Conservation (phyloP, 2,888 invertebrate genomes). For the Melanostoma scalare region DNA sequence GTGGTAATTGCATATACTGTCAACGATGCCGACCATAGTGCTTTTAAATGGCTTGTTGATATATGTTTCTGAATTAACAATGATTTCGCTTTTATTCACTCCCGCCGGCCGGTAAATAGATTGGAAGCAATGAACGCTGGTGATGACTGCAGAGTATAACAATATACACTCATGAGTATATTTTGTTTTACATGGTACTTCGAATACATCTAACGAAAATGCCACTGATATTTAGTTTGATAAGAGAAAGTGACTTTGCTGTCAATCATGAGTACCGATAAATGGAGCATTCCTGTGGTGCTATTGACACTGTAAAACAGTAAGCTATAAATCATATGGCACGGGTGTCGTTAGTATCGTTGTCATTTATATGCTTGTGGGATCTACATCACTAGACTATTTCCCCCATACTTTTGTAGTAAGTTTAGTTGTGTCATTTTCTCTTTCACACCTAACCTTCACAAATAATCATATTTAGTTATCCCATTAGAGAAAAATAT, state of each 20-base stretch:
- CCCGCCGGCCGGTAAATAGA: constrained; percentile 25
- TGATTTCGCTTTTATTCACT: constrained; percentile 29
- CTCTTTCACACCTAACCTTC: too few relatives aligned
- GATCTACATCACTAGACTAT: too few relatives aligned
- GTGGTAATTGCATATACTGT: constrained; percentile 27
- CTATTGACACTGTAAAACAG: constrained; percentile 60
- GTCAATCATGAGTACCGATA: constrained; percentile 56
- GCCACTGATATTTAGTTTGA: constrained; percentile 33
- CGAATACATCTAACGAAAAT: constrained; percentile 15
- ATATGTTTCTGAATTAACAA: constrained; percentile 23
- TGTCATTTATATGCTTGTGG: background rate
- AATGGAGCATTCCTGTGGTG: constrained; percentile 30
- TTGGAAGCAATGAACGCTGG: constrained; percentile 13
- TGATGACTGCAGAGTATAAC: background rate
- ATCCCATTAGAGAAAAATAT: too few relatives aligned
- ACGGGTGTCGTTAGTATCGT: constrained; percentile 30
- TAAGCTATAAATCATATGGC: constrained; percentile 54
- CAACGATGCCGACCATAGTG: constrained; percentile 17
- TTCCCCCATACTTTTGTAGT: too few relatives aligned
- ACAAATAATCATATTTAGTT: too few relatives aligned
- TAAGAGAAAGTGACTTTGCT: constrained; percentile 46
- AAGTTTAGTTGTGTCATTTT: too few relatives aligned
- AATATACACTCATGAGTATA: background rate
- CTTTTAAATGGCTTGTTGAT: constrained; percentile 16
- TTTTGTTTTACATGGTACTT: constrained; percentile 32